Evolutionary conservation across 2,797 vertebrate genomes (phyloP).

Genomic region (Peromyscus nudipes): DNA sequence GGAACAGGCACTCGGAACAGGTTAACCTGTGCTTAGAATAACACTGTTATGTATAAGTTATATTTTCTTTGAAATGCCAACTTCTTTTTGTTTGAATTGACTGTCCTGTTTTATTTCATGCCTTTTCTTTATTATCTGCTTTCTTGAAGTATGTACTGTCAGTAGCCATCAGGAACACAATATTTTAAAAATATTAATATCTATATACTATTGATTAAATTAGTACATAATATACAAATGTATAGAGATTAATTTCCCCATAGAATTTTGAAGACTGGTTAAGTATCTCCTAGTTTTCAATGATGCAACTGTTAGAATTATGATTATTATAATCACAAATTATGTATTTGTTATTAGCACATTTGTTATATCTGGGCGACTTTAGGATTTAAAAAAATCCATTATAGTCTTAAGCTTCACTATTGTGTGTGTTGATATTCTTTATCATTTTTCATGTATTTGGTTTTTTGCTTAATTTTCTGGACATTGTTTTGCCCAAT

Average conservation of each 20-base stretch:
- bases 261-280: not conserved
- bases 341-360: not conserved
- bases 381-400: not conserved
- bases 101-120: not conserved
- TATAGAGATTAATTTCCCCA: not conserved
- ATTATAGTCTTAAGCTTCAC: not conserved
- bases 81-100: not conserved
- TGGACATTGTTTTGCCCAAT: not conserved
- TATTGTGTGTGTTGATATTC: not conserved
- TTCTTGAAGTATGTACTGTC: not conserved
- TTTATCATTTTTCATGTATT: not conserved
- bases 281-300: not conserved
- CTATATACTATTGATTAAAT: not conserved
- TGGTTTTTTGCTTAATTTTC: not conserved
- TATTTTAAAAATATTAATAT: not conserved
- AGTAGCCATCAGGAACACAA: not conserved
- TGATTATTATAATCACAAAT: not conserved
- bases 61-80: constrained; percentile 29
- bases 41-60: not conserved
- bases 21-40: not conserved
- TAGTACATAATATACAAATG: not conserved
- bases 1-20: not conserved
- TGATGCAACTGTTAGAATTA: not conserved
- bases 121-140: not conserved
- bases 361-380: not conserved